These are phyloP conservation scores for Ellobius talpinus DNA, from an alignment of 2,113 vertebrate genomes.

Conservation along the genomic window DNA sequence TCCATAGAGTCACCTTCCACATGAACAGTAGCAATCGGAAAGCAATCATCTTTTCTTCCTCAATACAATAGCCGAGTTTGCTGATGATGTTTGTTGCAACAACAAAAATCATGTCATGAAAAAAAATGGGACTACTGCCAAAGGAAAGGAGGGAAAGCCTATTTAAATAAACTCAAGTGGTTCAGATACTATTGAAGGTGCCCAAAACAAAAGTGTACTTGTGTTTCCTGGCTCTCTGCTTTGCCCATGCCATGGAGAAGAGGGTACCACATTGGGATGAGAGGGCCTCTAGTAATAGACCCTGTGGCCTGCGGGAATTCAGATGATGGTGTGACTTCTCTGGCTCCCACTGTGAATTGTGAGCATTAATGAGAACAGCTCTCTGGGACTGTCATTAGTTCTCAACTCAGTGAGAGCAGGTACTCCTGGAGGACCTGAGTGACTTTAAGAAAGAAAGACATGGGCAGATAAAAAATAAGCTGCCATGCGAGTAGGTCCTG, in stretches of 20 bases:
- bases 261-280: not conserved
- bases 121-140: constrained; percentile 37
- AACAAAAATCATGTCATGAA: constrained; percentile 36
- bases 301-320: too few species aligned
- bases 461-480: not conserved
- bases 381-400: not conserved
- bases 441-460: not conserved
- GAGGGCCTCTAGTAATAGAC: not conserved
- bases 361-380: not conserved
- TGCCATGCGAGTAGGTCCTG: not conserved
- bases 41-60: not conserved
- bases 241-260: not conserved
- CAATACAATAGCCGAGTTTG: constrained; percentile 23
- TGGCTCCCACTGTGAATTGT: not conserved
- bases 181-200: not conserved
- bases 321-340: not conserved
- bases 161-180: constrained; percentile 28
- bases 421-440: too few species aligned
- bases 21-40: constrained; percentile 48
- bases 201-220: not conserved
- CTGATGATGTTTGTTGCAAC: constrained; percentile 51
- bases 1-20: constrained; percentile 30
- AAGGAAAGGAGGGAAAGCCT: not conserved
- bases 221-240: not conserved
- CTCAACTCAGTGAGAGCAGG: not conserved